These are phyloP conservation scores for Melieria crassipennis DNA, from an alignment of 2,888 invertebrate genomes.

Conservation along the genomic window DNA sequence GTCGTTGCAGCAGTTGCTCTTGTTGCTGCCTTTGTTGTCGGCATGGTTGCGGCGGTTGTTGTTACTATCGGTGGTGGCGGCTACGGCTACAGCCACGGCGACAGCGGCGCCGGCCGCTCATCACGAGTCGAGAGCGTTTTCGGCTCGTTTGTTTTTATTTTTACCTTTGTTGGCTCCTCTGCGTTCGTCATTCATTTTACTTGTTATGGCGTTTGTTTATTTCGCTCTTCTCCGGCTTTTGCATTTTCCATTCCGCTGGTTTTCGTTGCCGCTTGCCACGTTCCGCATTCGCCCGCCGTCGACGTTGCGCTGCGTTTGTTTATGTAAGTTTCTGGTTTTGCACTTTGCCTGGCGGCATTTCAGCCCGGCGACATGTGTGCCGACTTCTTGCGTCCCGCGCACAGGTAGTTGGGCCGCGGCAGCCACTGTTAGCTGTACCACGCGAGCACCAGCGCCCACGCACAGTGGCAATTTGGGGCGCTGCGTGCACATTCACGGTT, in stretches of 20 bases:
- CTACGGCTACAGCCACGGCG: neutral
- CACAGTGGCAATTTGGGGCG: too few relatives aligned
- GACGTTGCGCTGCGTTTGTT: slow-evolving; percentile 8
- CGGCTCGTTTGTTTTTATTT: slow-evolving; percentile 6
- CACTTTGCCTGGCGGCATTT: slow-evolving; percentile 2
- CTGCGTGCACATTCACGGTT: too few relatives aligned
- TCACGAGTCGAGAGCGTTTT: neutral
- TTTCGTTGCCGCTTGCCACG: neutral
- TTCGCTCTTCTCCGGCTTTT: slow-evolving; percentile 1
- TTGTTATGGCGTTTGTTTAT: slow-evolving; percentile 24
- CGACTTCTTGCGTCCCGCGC: neutral
- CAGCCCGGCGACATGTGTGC: neutral
- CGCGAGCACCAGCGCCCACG: too few relatives aligned
- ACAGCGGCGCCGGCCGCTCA: neutral
- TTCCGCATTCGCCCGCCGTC: neutral
- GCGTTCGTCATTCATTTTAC: neutral
- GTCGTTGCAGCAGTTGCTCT: slow-evolving; percentile 3
- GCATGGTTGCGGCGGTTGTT: slow-evolving; percentile 7
- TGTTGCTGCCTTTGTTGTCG: neutral
- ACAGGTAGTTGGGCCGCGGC: neutral
- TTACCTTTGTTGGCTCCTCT: neutral
- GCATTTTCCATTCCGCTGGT: neutral
- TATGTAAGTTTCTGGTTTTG: slow-evolving; percentile 28
- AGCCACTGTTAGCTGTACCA: neutral
- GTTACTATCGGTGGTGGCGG: neutral